Evolutionary conservation across 1,140 invertebrate species (phyloP), one percentile per base, ranked within the genome.

Genomic region (Procambarus virginalis): DNA sequence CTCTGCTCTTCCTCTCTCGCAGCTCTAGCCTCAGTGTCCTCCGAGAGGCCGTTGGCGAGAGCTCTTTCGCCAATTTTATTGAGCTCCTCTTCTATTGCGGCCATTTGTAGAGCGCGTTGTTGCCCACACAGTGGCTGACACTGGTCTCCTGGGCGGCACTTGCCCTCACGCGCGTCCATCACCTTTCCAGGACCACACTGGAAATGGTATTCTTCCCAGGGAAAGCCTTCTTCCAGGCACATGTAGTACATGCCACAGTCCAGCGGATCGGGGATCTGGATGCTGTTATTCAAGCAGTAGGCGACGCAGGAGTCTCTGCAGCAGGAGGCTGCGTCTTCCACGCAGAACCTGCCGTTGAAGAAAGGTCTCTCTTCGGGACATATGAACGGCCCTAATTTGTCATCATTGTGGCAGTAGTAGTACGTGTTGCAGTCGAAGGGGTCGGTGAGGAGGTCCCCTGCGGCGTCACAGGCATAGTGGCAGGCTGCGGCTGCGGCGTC

Each of bases 241-340:
- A 81, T 60, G 79, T 81, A 81, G 58, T 60, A 81, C 49, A 9
- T 64, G 12, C 14, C 10, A 60, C 79, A 81, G 79, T 81, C 58
- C 12, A 49, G 20, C 2, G 79, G 79, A 45, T 81, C 79, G 12
- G 79, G 79, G 51, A 64, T 64, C 79, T 81, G 79, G 79, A 55
- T 81, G 51, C 17, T 51, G 34, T n/a, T 34, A 12, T 17, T 12
- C 3, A 8, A 20, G 79, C 79, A 81, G 79, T 60, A 58, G 12
- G 51, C 3, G 20, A 34, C 22, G 79, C 79, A 81, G 51, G 58
- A 12, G 5, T 81, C 51, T 8, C 49, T n/a, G 51, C 79, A 81
- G 34, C 79, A 81, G 45, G 45, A 12, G 51, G 14, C 34, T 9
- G 8, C 34, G 34, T 60, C 45, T 9, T 45, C 48, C n/a, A 58